Conservation (phyloP, 2,797 vertebrate species). For the Aythya fuligula region DNA sequence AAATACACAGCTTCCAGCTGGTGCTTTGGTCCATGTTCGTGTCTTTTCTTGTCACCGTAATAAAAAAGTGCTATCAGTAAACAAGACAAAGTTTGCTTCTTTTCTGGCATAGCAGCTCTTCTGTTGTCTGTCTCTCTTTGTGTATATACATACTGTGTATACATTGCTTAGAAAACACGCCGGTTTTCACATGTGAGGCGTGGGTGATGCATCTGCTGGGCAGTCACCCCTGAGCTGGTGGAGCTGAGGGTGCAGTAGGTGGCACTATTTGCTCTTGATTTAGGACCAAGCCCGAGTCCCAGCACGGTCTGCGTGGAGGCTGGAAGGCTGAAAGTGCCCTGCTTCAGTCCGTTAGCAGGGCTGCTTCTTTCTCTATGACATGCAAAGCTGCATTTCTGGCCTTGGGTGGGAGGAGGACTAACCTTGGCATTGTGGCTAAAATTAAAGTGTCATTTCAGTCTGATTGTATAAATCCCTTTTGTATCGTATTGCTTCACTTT, state of each 20-base stretch:
- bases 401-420: background rate
- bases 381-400: background rate
- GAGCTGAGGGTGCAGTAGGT: slow-evolving; percentile 42
- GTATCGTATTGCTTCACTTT: background rate
- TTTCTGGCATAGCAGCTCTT: background rate
- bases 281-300: background rate
- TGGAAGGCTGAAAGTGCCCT: background rate
- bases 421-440: background rate
- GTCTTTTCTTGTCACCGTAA: background rate
- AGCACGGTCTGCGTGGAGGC: background rate
- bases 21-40: background rate
- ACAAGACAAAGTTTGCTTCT: background rate
- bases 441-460: background rate
- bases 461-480: background rate
- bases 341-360: background rate
- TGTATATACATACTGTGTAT: background rate
- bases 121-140: background rate
- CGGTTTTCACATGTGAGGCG: background rate
- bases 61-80: background rate
- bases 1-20: background rate
- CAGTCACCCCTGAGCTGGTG: background rate
- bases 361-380: background rate
- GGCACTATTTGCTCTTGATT: slow-evolving; percentile 53
- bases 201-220: background rate
- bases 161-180: background rate